These are phyloP conservation scores for Melitaea cinxia DNA, from an alignment of 1,140 invertebrate species.

Conservation along the genomic window DNA sequence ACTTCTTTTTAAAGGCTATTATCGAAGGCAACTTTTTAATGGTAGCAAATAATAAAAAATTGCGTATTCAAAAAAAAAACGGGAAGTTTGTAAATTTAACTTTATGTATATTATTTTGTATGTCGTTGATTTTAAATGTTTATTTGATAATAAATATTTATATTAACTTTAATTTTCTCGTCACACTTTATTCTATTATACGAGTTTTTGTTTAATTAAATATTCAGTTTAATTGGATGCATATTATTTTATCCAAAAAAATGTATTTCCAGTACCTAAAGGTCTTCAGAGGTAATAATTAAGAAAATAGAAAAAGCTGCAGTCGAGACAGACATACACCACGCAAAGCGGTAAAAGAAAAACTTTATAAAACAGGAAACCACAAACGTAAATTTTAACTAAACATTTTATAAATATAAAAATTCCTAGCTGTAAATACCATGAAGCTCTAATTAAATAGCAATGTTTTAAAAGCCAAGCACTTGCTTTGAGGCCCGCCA, in stretches of 20 bases:
- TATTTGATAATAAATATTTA: too few species aligned
- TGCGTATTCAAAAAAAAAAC: not conserved
- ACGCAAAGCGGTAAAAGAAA: not conserved
- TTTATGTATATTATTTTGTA: too few species aligned
- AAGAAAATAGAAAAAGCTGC: not conserved
- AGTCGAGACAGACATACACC: not conserved
- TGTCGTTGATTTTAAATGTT: too few species aligned
- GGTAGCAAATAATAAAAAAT: not conserved
- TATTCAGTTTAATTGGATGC: too few species aligned
- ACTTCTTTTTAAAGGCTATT: not conserved
- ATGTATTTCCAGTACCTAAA: not conserved
- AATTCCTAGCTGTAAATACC: constrained; percentile 17
- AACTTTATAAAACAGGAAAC: constrained; percentile 26
- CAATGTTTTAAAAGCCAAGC: constrained; percentile 63
- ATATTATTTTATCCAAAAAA: too few species aligned
- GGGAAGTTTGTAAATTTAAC: not conserved
- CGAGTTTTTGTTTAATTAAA: too few species aligned
- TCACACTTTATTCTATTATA: too few species aligned
- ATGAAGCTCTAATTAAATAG: constrained; percentile 62
- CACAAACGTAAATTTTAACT: constrained; percentile 26
- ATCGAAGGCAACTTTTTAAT: not conserved
- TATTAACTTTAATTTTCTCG: too few species aligned
- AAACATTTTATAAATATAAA: constrained; percentile 33
- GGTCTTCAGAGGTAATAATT: too few species aligned
- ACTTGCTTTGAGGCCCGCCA: constrained; percentile 60